Evolutionary conservation across 2,888 invertebrate genomes (phyloP).

Genomic region (Mechanitis mazaeus): DNA sequence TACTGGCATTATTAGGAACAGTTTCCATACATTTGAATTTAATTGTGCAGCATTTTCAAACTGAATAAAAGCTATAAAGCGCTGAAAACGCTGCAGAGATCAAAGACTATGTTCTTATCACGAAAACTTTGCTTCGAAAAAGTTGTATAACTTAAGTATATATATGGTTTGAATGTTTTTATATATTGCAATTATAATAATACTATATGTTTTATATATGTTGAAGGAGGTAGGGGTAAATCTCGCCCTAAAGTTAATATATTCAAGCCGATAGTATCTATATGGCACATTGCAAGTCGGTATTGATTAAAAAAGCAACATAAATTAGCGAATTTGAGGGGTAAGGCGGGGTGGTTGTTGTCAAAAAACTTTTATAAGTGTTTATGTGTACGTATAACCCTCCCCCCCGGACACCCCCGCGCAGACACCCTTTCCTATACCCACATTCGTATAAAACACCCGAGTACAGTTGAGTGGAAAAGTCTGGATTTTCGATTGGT

Average conservation of each 20-base stretch:
- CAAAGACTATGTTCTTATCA: neutral
- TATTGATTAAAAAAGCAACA: constrained; percentile 78
- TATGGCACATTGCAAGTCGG: constrained; percentile 44
- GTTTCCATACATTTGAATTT: no score
- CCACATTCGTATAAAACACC: constrained; percentile 71
- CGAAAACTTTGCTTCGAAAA: no score
- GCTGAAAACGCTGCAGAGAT: neutral
- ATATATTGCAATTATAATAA: no score
- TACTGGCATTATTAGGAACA: no score
- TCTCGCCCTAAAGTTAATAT: neutral
- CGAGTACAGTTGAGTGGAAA: constrained; percentile 45
- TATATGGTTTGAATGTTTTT: no score
- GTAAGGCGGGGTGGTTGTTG: constrained; percentile 61
- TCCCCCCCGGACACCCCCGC: constrained; percentile 31
- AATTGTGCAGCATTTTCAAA: neutral
- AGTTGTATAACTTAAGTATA: no score
- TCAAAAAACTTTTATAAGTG: constrained; percentile 78
- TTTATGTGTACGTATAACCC: constrained; percentile 60
- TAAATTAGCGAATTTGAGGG: constrained; percentile 75
- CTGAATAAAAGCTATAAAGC: neutral
- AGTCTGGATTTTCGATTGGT: constrained; percentile 29
- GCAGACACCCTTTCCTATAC: constrained; percentile 75
- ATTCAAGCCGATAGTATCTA: constrained; percentile 52
- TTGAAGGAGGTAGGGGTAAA: neutral
- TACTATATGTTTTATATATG: no score